Conservation (phyloP, 2,797 vertebrate genomes). For the Arctocebus calabarensis region DNA sequence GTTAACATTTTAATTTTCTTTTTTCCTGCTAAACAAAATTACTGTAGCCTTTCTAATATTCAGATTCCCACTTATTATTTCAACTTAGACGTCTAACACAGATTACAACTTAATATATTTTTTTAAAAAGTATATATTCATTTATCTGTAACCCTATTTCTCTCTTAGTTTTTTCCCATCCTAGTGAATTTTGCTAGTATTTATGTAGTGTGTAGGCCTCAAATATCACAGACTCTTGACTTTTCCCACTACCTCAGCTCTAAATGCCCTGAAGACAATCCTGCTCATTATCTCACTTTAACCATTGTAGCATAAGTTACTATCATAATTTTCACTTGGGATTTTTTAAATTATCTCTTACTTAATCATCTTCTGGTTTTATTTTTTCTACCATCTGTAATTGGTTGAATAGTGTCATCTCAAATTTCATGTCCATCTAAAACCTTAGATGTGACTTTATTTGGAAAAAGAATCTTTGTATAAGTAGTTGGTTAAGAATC, state of each 20-base stretch:
- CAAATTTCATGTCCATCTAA: no score
- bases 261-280: neutral
- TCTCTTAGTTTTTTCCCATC: neutral
- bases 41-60: neutral
- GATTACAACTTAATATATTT: neutral
- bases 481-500: neutral
- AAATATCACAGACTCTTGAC: neutral
- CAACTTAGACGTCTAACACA: neutral
- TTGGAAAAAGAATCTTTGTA: neutral
- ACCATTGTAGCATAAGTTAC: neutral
- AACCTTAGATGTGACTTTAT: neutral
- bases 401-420: neutral
- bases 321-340: neutral
- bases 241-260: neutral
- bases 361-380: neutral
- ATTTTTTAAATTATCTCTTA: neutral
- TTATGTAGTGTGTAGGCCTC: neutral
- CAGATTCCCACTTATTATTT: neutral
- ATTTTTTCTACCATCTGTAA: neutral
- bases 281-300: neutral
- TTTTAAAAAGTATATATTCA: neutral
- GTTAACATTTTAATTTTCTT: neutral
- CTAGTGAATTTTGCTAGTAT: neutral
- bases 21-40: neutral
- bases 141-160: neutral